Percentiles rank a stretch among this genome's conserved stretches.
Conservation (phyloP, 2,888 invertebrate species). For the Chaitophorus viminalis region DNA sequence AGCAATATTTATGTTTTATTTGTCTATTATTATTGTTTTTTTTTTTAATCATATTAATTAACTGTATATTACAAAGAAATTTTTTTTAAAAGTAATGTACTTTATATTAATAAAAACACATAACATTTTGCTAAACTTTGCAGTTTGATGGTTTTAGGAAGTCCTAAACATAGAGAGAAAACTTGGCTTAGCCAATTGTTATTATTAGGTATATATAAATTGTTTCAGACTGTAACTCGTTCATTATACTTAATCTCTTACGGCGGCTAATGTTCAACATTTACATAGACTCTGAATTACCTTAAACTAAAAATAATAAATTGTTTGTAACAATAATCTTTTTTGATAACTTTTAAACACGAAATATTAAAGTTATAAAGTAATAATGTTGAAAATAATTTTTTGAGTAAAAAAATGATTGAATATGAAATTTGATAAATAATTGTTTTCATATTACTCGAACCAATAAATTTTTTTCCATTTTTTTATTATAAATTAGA, state of each 20-base stretch:
- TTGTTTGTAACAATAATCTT: background rate
- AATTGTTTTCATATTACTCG: background rate
- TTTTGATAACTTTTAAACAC: background rate
- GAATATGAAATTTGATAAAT: background rate
- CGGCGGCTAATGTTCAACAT: background rate
- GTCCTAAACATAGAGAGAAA: slow-evolving; percentile 41
- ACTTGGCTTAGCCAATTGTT: slow-evolving; percentile 53
- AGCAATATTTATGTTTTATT: too few relatives aligned
- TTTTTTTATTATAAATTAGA: background rate
- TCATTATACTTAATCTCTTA: slow-evolving; percentile 39
- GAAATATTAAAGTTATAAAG: background rate
- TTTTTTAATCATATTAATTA: too few relatives aligned
- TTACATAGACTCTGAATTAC: background rate
- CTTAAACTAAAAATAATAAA: background rate
- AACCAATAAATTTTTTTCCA: background rate
- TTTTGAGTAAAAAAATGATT: background rate
- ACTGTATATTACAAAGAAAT: too few relatives aligned
- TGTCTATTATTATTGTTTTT: too few relatives aligned
- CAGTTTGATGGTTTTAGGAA: slow-evolving; percentile 1
- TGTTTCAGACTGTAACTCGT: slow-evolving; percentile 32
- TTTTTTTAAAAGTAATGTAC: too few relatives aligned
- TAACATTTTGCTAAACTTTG: background rate
- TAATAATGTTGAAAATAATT: background rate
- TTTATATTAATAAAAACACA: too few relatives aligned
- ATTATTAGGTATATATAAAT: slow-evolving; percentile 57